These are phyloP conservation scores for Rachycentron canadum DNA, from an alignment of 2,797 vertebrate species.

Conservation along the genomic window DNA sequence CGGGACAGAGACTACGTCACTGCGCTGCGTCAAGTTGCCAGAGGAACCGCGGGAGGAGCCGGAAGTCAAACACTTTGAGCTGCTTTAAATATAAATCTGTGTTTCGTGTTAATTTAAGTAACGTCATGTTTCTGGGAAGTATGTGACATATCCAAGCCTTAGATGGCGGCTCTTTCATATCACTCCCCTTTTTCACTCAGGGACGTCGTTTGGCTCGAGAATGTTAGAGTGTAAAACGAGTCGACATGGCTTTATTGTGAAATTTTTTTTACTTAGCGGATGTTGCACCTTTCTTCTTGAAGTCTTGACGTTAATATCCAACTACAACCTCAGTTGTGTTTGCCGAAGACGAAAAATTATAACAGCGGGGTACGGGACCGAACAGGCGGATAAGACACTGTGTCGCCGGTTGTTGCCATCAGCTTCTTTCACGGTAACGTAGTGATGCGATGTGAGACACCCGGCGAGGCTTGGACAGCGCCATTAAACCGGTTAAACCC, in stretches of 20 bases:
- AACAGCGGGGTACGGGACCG: slow-evolving; percentile 63
- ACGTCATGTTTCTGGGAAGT: accelerated
- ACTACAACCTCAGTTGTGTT: slow-evolving; percentile 76
- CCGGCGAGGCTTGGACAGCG: slow-evolving; percentile 45
- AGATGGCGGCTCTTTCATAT: accelerated
- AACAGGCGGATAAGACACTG: slow-evolving; percentile 49
- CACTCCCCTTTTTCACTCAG: accelerated
- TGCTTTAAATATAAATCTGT: slow-evolving; percentile 16
- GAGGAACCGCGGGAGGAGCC: accelerated
- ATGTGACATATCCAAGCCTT: accelerated
- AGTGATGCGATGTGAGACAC: slow-evolving; percentile 56
- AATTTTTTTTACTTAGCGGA: slow-evolving; percentile 29
- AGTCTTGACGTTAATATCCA: slow-evolving; percentile 44
- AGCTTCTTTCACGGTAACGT: slow-evolving; percentile 9
- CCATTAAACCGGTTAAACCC: slow-evolving; percentile 49
- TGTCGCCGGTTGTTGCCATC: slow-evolving; percentile 44
- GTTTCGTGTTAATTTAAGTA: accelerated
- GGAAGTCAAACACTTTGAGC: neutral
- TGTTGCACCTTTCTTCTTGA: accelerated
- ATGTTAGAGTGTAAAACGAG: accelerated
- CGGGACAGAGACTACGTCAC: slow-evolving; percentile 75
- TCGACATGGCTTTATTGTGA: slow-evolving; percentile 52
- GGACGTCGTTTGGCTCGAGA: neutral
- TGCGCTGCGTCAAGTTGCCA: slow-evolving; percentile 18
- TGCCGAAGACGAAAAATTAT: slow-evolving; percentile 79